phyloP scores from a whole-genome alignment of 1,140 invertebrate species.

The Drosophila sproati region DNA sequence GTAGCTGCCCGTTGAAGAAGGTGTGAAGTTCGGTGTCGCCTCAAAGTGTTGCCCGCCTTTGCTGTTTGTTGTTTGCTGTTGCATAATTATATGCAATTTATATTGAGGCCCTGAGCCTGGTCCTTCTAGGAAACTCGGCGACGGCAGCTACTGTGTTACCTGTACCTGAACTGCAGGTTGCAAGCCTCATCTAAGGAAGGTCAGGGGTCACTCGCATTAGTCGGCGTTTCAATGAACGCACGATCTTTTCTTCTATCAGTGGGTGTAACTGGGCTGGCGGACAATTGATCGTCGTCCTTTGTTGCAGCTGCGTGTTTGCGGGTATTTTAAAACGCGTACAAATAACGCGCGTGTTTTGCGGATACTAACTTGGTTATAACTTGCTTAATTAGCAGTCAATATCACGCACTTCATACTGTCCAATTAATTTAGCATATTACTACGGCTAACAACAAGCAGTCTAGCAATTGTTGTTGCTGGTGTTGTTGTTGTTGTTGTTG shows the following conservation, averaged over 20 bases:
- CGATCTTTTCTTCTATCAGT: too few species aligned
- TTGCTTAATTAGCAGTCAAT: slow-evolving; percentile 81
- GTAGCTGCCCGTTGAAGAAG: slow-evolving; percentile 34
- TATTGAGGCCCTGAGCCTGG: slow-evolving; percentile 20
- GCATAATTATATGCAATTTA: slow-evolving; percentile 82
- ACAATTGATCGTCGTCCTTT: background rate
- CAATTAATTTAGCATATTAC: slow-evolving; percentile 83
- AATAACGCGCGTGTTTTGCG: slow-evolving; percentile 52
- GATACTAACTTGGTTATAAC: slow-evolving; percentile 67
- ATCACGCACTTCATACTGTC: slow-evolving; percentile 80
- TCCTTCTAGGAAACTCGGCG: slow-evolving; percentile 55
- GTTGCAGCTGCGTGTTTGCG: slow-evolving; percentile 11
- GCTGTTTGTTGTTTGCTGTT: slow-evolving; percentile 13
- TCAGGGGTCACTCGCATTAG: background rate
- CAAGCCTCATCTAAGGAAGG: background rate
- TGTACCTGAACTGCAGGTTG: slow-evolving; percentile 7
- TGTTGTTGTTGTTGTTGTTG: slow-evolving; percentile 14
- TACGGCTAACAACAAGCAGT: slow-evolving; percentile 57
- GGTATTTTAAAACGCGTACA: slow-evolving; percentile 30
- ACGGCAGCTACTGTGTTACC: slow-evolving; percentile 56
- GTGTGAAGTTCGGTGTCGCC: slow-evolving; percentile 60
- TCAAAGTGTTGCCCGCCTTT: slow-evolving; percentile 44
- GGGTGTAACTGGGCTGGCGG: background rate
- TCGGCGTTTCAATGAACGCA: background rate
- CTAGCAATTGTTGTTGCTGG: slow-evolving; percentile 32